Base-by-base conservation (phyloP, 1,140 invertebrate species). In the Bombus huntii region DNA sequence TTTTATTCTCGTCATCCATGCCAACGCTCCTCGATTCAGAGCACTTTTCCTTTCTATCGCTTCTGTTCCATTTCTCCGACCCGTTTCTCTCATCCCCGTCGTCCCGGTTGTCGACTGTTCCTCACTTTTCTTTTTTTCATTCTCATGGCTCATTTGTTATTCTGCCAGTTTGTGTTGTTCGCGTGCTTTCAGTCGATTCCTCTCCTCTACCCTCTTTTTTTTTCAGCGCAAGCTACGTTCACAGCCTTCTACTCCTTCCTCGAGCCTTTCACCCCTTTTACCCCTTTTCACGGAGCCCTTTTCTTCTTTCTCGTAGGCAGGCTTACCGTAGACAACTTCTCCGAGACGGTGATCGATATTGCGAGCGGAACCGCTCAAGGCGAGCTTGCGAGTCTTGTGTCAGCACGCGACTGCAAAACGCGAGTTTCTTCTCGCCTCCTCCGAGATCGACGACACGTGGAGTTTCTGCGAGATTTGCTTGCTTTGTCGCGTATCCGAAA, bases 111-210 rank as follows among this genome's bases (percentile, higher is more conserved):
- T 74, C 75, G 53, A 75, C 79, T 87, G 88, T 88, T 91, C 87
- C 88, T 85, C 77, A 81, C 85, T 91, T 83, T 91, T 88, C 87
- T 90, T 79, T 66, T 62, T n/a, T n/a, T n/a, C 87, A 74, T 89
- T 79, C 71, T 71, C 72, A 2, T 31, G 37, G 70, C 86, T 91
- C 90, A 91, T 93, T 92, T 92, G 89, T 92, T 92, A 92, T 92
- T 92, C 92, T 92, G 90, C 81, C 91, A 91, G 86, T 77, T 90
- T 88, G 85, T 87, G 87, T 89, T 92, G 90, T 91, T 91, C 89
- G 91, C 89, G 78, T 88, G 87, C 84, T 87, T 87, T 86, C 71
- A 83, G 34, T 75, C 39, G 12, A 22, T 22, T 37, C 66, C 9
- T 68, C 22, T 37, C 66, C 1, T n/a, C 39, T 42, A 1, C 13